phyloP scores from a whole-genome alignment of 2,113 vertebrate species.

The Apteryx owenii region DNA sequence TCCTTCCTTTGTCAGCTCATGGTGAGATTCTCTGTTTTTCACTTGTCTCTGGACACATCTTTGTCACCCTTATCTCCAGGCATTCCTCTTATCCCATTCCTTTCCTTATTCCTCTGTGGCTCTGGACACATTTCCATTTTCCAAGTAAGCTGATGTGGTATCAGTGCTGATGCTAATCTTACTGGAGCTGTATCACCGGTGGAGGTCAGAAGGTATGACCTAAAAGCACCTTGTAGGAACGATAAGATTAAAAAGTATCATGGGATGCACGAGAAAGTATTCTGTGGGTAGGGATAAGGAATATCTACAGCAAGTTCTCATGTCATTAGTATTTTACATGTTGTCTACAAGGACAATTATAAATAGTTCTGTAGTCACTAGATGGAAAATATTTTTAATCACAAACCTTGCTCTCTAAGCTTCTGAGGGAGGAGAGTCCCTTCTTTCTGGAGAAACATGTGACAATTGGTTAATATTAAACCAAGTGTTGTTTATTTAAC shows the following conservation, averaged over 20 bases:
- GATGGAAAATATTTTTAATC: background rate
- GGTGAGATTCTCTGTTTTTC: background rate
- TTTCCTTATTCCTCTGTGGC: background rate
- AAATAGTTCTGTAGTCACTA: background rate
- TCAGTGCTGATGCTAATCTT: background rate
- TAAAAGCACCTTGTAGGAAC: background rate
- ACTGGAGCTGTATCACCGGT: background rate
- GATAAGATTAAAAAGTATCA: background rate
- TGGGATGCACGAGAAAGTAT: background rate
- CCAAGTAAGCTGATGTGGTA: background rate
- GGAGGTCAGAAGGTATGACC: background rate
- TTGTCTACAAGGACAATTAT: background rate
- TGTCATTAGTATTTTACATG: background rate
- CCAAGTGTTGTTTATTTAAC: constrained; percentile 5
- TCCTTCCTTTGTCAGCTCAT: background rate
- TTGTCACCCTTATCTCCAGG: background rate
- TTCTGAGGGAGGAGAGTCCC: background rate
- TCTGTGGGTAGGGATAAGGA: background rate
- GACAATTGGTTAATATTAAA: constrained; percentile 36
- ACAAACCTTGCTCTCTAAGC: background rate
- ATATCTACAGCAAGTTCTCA: background rate
- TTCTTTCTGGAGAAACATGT: constrained; percentile 9
- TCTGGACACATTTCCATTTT: background rate
- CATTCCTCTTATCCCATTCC: background rate
- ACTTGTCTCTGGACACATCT: background rate